These are phyloP conservation scores for Cistogaster globosa DNA, from an alignment of 2,888 invertebrate species.

Conservation along the genomic window DNA sequence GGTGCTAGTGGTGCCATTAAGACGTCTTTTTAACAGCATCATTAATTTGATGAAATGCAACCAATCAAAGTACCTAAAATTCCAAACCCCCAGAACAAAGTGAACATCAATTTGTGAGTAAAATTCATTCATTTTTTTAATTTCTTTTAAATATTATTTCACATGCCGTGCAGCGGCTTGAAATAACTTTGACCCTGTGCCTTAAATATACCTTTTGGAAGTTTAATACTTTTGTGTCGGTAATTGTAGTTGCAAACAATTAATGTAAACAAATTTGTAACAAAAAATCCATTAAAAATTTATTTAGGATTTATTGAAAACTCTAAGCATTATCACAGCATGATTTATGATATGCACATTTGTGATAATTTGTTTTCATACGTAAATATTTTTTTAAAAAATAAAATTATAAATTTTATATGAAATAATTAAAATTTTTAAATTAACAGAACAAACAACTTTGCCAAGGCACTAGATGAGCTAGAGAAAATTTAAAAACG, in stretches of 20 bases:
- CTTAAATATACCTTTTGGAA: slow-evolving; percentile 8
- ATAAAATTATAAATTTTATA: neutral
- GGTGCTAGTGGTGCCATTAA: slow-evolving; percentile 62
- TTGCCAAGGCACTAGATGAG: no score
- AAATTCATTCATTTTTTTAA: slow-evolving; percentile 57
- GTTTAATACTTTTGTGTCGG: slow-evolving; percentile 1
- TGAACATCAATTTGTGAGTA: slow-evolving; percentile 44
- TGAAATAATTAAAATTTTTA: neutral
- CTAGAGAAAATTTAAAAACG: no score
- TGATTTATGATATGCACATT: slow-evolving; percentile 5
- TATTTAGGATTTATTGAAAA: slow-evolving; percentile 39
- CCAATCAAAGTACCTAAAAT: slow-evolving; percentile 43
- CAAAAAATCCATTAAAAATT: slow-evolving; percentile 51
- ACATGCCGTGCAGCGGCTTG: slow-evolving; percentile 52
- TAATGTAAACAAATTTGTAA: slow-evolving; percentile 44
- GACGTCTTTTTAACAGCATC: slow-evolving; percentile 67
- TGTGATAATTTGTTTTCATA: neutral
- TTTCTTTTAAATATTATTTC: slow-evolving; percentile 14
- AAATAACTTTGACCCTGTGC: slow-evolving; percentile 62
- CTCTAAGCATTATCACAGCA: slow-evolving; percentile 65
- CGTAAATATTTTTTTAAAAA: neutral
- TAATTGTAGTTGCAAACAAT: slow-evolving; percentile 20
- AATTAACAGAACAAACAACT: no score
- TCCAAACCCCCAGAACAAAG: slow-evolving; percentile 14
- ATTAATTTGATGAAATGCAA: slow-evolving; percentile 69